Percentiles rank a stretch among this genome's conserved stretches.
Evolutionary conservation across 2,113 vertebrate species (phyloP).

Genomic region (Poecile atricapillus): DNA sequence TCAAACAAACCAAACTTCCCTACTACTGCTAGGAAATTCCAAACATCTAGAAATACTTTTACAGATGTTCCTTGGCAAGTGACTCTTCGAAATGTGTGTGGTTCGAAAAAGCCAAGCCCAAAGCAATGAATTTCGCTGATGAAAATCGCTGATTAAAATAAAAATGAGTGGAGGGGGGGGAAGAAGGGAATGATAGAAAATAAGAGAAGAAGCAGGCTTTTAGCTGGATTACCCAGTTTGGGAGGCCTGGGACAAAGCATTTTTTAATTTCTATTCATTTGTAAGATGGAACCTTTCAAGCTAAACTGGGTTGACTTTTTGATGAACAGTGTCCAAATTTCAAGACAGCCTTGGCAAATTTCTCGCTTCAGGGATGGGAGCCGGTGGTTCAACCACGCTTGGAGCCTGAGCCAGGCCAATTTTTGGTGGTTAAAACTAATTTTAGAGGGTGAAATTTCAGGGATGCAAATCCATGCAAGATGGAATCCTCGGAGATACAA

Average conservation of each 20-base stretch:
- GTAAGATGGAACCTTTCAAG: slow-evolving; percentile 32
- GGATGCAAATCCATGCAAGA: slow-evolving; percentile 9
- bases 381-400: slow-evolving; percentile 33
- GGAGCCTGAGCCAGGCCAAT: not conserved
- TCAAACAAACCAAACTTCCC: slow-evolving; percentile 57
- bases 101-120: not conserved
- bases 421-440: slow-evolving; percentile 26
- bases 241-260: not conserved
- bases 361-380: not conserved
- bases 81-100: slow-evolving; percentile 30
- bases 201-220: not conserved
- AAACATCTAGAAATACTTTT: slow-evolving; percentile 62
- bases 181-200: not conserved
- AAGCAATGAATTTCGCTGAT: slow-evolving; percentile 19
- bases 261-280: not conserved
- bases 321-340: slow-evolving; percentile 20
- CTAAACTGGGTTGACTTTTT: slow-evolving; percentile 43
- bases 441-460: slow-evolving; percentile 16
- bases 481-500: not conserved
- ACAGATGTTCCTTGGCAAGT: slow-evolving; percentile 57
- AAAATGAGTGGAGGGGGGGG: fast-evolving
- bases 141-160: not conserved
- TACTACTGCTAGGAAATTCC: slow-evolving; percentile 65
- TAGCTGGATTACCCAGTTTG: not conserved
- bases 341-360: slow-evolving; percentile 14